These are phyloP conservation scores for Pygathrix nemaeus DNA, from an alignment of 2,113 vertebrate genomes.

Conservation along the genomic window DNA sequence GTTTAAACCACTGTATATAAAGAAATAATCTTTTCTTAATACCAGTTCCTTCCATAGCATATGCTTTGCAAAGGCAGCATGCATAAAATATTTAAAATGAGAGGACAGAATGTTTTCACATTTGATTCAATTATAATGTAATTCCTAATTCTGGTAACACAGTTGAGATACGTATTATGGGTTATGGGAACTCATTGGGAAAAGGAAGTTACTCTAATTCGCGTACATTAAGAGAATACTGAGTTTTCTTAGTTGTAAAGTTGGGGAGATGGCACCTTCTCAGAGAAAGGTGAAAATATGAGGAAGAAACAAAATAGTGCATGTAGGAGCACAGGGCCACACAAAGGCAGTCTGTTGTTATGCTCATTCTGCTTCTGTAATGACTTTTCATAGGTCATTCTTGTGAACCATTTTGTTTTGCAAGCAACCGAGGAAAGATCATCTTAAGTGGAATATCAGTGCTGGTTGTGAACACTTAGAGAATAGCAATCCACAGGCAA, in stretches of 20 bases:
- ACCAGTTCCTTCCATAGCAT: neutral
- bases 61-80: neutral
- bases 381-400: neutral
- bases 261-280: neutral
- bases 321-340: neutral
- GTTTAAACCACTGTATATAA: neutral
- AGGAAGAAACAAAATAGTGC: neutral
- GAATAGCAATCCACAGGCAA: neutral
- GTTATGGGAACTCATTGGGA: neutral
- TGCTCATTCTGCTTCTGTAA: neutral
- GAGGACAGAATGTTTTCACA: neutral
- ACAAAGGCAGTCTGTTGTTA: neutral
- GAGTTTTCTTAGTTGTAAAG: neutral
- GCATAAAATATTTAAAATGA: neutral
- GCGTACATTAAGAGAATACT: neutral
- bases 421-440: neutral
- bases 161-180: neutral
- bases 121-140: neutral
- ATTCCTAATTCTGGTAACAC: neutral
- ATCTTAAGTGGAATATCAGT: neutral
- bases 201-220: neutral
- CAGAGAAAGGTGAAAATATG: neutral
- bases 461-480: constrained; percentile 7
- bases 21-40: neutral
- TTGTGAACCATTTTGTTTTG: constrained; percentile 16